Evolutionary conservation across 2,113 vertebrate genomes (phyloP).

Genomic region (Centrocercus urophasianus): DNA sequence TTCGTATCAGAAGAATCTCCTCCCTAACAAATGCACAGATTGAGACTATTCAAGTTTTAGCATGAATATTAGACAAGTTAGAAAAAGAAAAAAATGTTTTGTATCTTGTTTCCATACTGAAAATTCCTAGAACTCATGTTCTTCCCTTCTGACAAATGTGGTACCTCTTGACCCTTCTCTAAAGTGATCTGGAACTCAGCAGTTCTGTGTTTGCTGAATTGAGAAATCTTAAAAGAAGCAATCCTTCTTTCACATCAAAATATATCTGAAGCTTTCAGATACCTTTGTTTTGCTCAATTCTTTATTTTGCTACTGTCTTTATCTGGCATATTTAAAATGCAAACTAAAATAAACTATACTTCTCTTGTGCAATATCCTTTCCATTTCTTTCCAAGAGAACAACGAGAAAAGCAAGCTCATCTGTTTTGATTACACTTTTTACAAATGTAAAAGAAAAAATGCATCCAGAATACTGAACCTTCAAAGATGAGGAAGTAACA

Average conservation of each 20-base stretch:
- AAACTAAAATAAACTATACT: background rate
- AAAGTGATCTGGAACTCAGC: background rate
- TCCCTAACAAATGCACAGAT: background rate
- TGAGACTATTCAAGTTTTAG: background rate
- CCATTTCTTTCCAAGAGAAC: background rate
- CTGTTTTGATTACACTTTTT: background rate
- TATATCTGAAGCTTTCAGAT: background rate
- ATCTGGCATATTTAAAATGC: background rate
- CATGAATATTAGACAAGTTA: background rate
- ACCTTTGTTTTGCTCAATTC: background rate
- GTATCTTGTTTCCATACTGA: background rate
- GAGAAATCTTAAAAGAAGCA: background rate
- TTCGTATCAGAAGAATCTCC: background rate
- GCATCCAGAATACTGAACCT: background rate
- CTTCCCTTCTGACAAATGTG: background rate
- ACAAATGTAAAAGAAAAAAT: background rate
- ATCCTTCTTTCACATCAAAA: background rate
- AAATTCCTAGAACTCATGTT: background rate
- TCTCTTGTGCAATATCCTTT: background rate
- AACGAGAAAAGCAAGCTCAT: background rate
- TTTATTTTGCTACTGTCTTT: background rate
- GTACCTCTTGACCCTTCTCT: background rate
- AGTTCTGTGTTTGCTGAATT: background rate
- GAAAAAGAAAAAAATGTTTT: background rate
- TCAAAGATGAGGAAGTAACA: background rate